Evolutionary conservation across 2,888 invertebrate species (phyloP), one percentile per base, ranked within the genome.

Genomic region (Dicroscelio sp.): DNA sequence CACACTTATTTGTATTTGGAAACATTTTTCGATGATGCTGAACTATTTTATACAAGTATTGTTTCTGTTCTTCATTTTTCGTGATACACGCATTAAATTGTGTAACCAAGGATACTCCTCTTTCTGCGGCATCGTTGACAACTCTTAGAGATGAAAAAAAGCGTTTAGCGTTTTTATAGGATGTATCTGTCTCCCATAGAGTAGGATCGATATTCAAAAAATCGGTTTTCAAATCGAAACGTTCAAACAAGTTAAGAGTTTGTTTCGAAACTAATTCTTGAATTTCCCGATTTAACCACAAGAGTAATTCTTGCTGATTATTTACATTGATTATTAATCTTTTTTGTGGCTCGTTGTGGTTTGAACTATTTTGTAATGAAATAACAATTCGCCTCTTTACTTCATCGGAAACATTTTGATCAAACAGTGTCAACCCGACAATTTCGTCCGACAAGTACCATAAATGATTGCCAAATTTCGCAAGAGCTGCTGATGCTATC

Each of bases 101-200:
- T 10, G 63, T n/a, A 20, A 63, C 63, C 27, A 63, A 30, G 1
- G 63, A 27, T 30, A 63, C 30, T 30, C 63, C 31, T 63, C 63
- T 63, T 31, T 63, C 63, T 30, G 63, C 63, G 30, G 63, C 30
- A 63, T 63, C 63, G 2, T 63, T 63, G 14, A 63, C 63, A 63
- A 63, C 63, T 63, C 31, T 25, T 20, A 63, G 30, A 63, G 12
- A 30, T 30, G 63, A 30, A 12, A 63, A 30, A 30, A 14, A 20
- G 12, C 30, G 12, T 30, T 63, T 63, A 4, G 55, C 55, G n/a
- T 55, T n/a, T 55, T 30, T 14, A 30, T 63, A 63, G 14, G 12
- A 2, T 14, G 12, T 30, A 63, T 30, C 30, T 23, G 63, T 30
- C n/a, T 30, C 63, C 63, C 63, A 30, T 30, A 63, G 30, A 14